Conservation (phyloP, 2,797 vertebrate species). For the Acropternis orthonyx region DNA sequence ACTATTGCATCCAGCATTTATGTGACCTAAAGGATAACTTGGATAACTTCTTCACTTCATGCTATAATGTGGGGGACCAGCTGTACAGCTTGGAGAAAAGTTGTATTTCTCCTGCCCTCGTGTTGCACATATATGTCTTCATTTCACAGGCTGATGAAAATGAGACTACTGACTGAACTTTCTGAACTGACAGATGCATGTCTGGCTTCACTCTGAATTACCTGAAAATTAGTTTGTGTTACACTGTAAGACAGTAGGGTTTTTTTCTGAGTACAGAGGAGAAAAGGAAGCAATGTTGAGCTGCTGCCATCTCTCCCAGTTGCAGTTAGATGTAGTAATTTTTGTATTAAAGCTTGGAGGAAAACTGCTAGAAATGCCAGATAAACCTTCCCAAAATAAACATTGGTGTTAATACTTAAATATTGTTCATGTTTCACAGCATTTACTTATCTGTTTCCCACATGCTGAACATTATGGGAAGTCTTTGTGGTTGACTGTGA, state of each 20-base stretch:
- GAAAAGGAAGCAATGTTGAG: constrained; percentile 23
- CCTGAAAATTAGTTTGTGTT: constrained; percentile 4
- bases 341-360: constrained; percentile 39
- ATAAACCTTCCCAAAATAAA: constrained; percentile 53
- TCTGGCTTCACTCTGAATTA: neutral
- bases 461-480: constrained; percentile 57
- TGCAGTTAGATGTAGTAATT: neutral
- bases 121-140: neutral
- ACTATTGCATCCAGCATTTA: neutral
- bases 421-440: constrained; percentile 36
- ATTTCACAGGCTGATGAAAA: neutral
- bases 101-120: neutral
- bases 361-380: constrained; percentile 4
- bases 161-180: neutral
- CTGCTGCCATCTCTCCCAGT: constrained; percentile 34
- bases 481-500: constrained; percentile 41
- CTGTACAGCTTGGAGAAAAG: neutral
- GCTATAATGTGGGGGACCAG: fast-evolving
- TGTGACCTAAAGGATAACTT: neutral
- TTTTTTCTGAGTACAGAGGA: neutral
- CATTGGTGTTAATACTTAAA: constrained; percentile 64
- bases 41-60: neutral
- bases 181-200: neutral
- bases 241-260: neutral
- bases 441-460: constrained; percentile 59